A percentile compares a stretch with the other conserved stretches of the same genome.
These are phyloP conservation scores for Colletes gigas DNA, from an alignment of 1,140 invertebrate species.

Conservation along the genomic window DNA sequence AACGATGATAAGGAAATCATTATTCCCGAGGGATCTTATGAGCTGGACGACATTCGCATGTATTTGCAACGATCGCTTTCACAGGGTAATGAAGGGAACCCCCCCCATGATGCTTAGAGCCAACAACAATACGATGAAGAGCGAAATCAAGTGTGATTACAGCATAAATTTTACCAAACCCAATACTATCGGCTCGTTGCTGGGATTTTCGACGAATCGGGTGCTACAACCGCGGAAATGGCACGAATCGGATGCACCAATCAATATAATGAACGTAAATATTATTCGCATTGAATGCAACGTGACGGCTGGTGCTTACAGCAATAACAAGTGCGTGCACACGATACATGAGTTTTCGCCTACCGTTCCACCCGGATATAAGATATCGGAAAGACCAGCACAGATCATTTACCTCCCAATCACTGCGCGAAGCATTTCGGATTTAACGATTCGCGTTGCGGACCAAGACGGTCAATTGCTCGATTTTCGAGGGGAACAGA, in stretches of 20 bases:
- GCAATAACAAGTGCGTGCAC: slow-evolving; percentile 44
- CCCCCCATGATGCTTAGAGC: slow-evolving; percentile 15
- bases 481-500: slow-evolving; percentile 52
- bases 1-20: neutral
- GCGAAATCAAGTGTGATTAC: slow-evolving; percentile 43
- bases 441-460: slow-evolving; percentile 41
- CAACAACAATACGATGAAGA: slow-evolving; percentile 55
- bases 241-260: slow-evolving; percentile 49
- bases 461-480: slow-evolving; percentile 49
- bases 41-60: neutral
- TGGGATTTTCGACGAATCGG: slow-evolving; percentile 49
- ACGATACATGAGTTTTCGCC: slow-evolving; percentile 59
- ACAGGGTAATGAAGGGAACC: neutral
- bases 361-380: slow-evolving; percentile 61
- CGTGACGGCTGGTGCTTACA: slow-evolving; percentile 57
- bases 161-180: slow-evolving; percentile 45
- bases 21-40: slow-evolving; percentile 6
- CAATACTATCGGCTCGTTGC: slow-evolving; percentile 44
- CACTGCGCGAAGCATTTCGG: slow-evolving; percentile 25
- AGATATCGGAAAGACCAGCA: slow-evolving; percentile 62
- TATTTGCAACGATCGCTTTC: neutral
- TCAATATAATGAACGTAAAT: slow-evolving; percentile 62
- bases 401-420: slow-evolving; percentile 54
- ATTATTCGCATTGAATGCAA: slow-evolving; percentile 58
- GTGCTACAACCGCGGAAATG: slow-evolving; percentile 27